Evolutionary conservation across 2,113 vertebrate species (phyloP).

Genomic region (Melanocharis versteri): DNA sequence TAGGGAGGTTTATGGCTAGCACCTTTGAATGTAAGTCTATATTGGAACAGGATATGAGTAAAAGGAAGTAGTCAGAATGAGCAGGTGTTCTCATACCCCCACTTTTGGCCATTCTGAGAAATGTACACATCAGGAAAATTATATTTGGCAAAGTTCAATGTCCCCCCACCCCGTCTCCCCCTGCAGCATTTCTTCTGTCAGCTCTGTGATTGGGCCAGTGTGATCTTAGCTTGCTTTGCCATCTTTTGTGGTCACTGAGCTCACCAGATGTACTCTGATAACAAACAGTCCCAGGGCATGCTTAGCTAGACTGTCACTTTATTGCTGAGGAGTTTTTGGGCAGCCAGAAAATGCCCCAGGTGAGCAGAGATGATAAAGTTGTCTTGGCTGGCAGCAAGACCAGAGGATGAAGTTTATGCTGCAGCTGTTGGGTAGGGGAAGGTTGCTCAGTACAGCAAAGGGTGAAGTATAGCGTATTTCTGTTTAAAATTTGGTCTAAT

Average conservation of each 20-base stretch:
- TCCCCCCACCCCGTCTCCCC: not conserved
- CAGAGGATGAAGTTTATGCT: not conserved
- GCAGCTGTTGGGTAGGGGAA: not conserved
- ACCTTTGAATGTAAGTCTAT: not conserved
- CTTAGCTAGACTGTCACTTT: not conserved
- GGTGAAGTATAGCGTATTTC: not conserved
- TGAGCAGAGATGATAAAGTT: not conserved
- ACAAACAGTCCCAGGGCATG: not conserved
- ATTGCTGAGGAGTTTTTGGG: not conserved
- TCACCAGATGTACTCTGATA: not conserved
- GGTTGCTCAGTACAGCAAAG: not conserved
- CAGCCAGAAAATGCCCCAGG: not conserved
- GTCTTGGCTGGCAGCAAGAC: not conserved
- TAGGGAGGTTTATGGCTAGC: not conserved
- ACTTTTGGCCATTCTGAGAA: constrained; percentile 47
- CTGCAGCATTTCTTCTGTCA: not conserved
- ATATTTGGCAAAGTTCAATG: constrained; percentile 61
- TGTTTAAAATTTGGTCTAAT: constrained; percentile 8
- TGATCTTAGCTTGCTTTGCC: not conserved
- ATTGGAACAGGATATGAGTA: constrained; percentile 73
- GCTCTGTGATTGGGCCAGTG: not conserved
- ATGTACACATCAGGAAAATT: constrained; percentile 12
- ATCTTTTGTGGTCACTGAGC: not conserved
- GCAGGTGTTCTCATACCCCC: constrained; percentile 37
- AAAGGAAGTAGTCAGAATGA: constrained; percentile 70